Conservation (phyloP, 2,797 vertebrate species). For the Catharus ustulatus region DNA sequence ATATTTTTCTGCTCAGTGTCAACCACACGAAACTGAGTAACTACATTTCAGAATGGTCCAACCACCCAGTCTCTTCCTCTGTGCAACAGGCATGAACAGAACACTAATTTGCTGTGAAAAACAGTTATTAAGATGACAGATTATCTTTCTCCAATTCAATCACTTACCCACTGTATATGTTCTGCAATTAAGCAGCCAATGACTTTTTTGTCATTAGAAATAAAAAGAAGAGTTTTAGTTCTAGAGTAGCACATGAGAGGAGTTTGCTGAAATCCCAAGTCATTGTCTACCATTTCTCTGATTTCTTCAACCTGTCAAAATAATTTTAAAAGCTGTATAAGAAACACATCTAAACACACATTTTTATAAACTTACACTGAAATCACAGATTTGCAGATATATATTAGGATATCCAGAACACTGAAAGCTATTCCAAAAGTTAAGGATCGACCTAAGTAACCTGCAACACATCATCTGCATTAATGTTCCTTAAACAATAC, state of each 20-base stretch:
- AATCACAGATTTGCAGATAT: background rate
- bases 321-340: constrained; percentile 4
- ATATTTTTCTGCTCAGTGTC: background rate
- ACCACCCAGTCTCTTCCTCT: background rate
- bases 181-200: constrained; percentile 97
- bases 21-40: background rate
- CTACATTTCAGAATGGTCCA: background rate
- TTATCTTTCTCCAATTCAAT: background rate
- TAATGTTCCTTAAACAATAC: background rate
- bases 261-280: constrained; percentile 97
- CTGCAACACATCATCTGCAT: background rate
- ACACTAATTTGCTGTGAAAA: background rate
- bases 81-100: background rate
- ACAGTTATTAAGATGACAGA: background rate
- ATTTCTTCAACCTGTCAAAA: constrained; percentile 94
- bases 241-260: constrained; percentile 93
- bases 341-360: background rate
- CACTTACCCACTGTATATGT: constrained; percentile 95
- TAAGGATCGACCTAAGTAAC: background rate
- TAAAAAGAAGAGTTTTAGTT: constrained; percentile 98
- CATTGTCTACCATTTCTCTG: constrained; percentile 98
- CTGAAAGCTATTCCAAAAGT: background rate
- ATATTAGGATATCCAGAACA: background rate
- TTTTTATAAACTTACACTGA: background rate
- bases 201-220: constrained; percentile 97